Conservation (phyloP, 2,113 vertebrate genomes). For the Leucopsar rothschildi region DNA sequence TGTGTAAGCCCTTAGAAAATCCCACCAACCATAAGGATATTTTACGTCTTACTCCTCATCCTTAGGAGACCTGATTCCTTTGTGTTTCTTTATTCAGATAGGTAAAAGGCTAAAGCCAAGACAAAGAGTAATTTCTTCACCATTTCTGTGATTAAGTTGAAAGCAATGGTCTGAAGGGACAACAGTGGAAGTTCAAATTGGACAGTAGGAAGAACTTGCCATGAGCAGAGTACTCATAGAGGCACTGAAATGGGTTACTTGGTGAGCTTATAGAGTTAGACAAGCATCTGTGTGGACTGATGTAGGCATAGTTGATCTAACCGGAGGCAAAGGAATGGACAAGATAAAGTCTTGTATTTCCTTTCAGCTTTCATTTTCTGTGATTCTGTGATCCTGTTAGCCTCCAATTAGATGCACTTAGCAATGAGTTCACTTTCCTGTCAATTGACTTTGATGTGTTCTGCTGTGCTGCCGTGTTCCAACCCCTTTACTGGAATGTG, state of each 20-base stretch:
- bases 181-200: background rate
- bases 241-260: background rate
- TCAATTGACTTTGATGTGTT: background rate
- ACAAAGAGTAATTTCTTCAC: background rate
- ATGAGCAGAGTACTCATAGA: background rate
- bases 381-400: constrained; percentile 37
- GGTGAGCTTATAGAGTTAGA: constrained; percentile 41
- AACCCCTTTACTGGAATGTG: background rate
- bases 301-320: constrained; percentile 22
- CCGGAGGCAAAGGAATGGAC: constrained; percentile 38
- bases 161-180: background rate
- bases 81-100: background rate
- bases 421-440: constrained; percentile 22
- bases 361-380: constrained; percentile 49
- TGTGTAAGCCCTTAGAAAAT: background rate
- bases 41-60: background rate
- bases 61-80: background rate
- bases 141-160: background rate
- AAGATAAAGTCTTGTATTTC: constrained; percentile 38
- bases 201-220: background rate
- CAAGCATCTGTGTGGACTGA: constrained; percentile 36
- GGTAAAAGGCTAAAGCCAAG: background rate
- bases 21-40: background rate
- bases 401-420: constrained; percentile 9
- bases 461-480: background rate